Percentiles rank a stretch among this genome's conserved stretches.
Evolutionary conservation across 1,140 invertebrate species (phyloP).

Genomic region (Eufriesea mexicana): DNA sequence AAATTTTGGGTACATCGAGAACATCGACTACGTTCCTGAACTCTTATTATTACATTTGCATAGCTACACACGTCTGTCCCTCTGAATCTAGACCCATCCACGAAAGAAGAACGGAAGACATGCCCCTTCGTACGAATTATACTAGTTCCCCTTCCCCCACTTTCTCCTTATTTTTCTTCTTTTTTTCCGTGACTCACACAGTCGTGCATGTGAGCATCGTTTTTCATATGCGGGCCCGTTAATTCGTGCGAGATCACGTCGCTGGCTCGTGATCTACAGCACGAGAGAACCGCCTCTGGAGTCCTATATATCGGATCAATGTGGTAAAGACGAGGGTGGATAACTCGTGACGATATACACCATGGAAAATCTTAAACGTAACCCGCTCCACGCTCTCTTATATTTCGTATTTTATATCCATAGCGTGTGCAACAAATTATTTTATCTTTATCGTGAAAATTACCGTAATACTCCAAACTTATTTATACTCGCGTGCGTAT

Average conservation of each 20-base stretch:
- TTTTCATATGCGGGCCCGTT: conserved; percentile 69
- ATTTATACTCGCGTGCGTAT: too few species aligned
- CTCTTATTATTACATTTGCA: conserved; percentile 71
- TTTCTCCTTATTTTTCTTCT: conserved; percentile 50
- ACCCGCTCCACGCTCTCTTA: neutral
- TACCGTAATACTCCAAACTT: too few species aligned
- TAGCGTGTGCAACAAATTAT: too few species aligned
- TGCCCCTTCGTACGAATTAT: conserved; percentile 67
- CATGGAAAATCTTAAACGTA: neutral
- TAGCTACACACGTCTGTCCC: conserved; percentile 67
- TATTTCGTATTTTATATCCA: neutral
- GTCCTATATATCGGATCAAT: conserved; percentile 18
- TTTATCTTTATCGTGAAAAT: too few species aligned
- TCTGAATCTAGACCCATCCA: conserved; percentile 67
- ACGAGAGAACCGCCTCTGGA: conserved; percentile 11
- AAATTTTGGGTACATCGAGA: neutral
- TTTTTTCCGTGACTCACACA: conserved; percentile 48
- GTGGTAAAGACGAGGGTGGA: conserved; percentile 19
- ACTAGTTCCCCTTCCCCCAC: conserved; percentile 9
- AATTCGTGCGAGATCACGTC: conserved; percentile 79
- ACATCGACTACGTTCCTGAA: conserved; percentile 32
- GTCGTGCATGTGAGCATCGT: conserved; percentile 38
- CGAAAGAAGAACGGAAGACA: conserved; percentile 68
- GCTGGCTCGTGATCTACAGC: conserved; percentile 41
- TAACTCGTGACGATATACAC: neutral